Evolutionary conservation across 1,140 invertebrate species (phyloP).

Genomic region (Berghia stephanieae): DNA sequence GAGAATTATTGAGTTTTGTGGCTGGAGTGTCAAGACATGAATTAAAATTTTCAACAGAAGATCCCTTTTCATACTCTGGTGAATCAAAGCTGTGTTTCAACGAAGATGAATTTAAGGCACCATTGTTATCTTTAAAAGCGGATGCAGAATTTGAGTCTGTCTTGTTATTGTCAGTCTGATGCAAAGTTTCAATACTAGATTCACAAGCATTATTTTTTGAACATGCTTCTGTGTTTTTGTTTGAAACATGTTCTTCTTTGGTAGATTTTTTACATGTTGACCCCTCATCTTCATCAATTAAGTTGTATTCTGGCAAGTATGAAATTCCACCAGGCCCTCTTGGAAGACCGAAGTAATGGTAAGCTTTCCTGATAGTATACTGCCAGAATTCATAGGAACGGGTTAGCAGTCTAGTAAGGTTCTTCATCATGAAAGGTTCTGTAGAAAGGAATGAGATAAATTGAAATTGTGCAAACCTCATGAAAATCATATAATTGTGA

Average conservation of each 20-base stretch:
- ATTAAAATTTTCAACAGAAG: too few species aligned
- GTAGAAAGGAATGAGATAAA: too few species aligned
- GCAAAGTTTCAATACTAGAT: neutral
- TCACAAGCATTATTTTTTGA: neutral
- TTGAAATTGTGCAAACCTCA: too few species aligned
- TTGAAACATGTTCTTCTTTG: slow-evolving; percentile 5
- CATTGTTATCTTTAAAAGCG: too few species aligned
- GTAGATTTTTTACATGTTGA: slow-evolving; percentile 1
- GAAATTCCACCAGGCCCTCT: slow-evolving; percentile 36
- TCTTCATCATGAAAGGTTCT: slow-evolving; percentile 69
- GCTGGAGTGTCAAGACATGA: too few species aligned
- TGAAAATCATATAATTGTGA: too few species aligned
- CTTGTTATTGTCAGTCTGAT: neutral
- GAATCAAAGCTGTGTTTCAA: too few species aligned
- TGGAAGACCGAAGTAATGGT: slow-evolving; percentile 69
- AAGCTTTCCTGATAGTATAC: slow-evolving; percentile 65
- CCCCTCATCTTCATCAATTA: slow-evolving; percentile 22
- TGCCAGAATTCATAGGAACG: slow-evolving; percentile 68
- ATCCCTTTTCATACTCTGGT: too few species aligned
- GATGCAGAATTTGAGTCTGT: too few species aligned
- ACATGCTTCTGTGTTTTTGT: neutral
- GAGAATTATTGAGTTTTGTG: too few species aligned
- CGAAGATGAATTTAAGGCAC: too few species aligned
- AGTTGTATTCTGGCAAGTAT: slow-evolving; percentile 15
- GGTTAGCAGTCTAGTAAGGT: slow-evolving; percentile 66